Base-by-base conservation (phyloP, 1,140 invertebrate species). In the Drosophila simulans region DNA sequence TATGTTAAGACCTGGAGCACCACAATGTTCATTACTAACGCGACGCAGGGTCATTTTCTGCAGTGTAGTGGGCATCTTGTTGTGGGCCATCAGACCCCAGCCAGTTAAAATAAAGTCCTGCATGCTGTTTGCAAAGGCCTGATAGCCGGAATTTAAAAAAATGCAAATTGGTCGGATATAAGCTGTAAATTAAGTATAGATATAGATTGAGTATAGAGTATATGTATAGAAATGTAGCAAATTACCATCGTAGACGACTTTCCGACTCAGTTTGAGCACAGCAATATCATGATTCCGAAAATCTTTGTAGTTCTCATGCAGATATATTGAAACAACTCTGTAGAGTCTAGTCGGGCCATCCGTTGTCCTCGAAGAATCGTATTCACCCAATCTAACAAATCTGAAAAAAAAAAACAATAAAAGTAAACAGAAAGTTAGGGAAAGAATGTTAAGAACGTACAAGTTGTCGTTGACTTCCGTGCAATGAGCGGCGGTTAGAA, bases 361-460 rank as follows among this genome's bases (percentile, higher is more conserved):
- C 17, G 45, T 25, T 2, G 20, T 35, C 10, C 27, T 59, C 2
- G 56, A 22, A 2, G 56, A 37, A 13, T 59, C 56, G 27, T 52
- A 31, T 17, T 59, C 56, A 1, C 56, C 56, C 31, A 59, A 59
- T 2, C 56, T 5, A 11, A 59, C 56, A 37, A 52, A 59, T 8
- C 56, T 59, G 8, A 17, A 17, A 17, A 17, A 22, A 20, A 11
- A 45, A 45, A 20, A 12, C 11, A 20, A 45, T 4, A 1, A 3
- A 0, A 8, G 3, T 17, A 11, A 12, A 22, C 12, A 22, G 11
- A 12, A 12, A 22, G 20, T 15, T 3, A 45, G 5, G 2, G 2
- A 11, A 22, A 4, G 22, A 48, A 34, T 34, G 20, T 20, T 34
- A 34, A 34, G 31, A 13, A 15, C n/a, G 8, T 52, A 52, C 56